Conservation (phyloP, 2,888 invertebrate genomes). For the Ctena decussata region DNA sequence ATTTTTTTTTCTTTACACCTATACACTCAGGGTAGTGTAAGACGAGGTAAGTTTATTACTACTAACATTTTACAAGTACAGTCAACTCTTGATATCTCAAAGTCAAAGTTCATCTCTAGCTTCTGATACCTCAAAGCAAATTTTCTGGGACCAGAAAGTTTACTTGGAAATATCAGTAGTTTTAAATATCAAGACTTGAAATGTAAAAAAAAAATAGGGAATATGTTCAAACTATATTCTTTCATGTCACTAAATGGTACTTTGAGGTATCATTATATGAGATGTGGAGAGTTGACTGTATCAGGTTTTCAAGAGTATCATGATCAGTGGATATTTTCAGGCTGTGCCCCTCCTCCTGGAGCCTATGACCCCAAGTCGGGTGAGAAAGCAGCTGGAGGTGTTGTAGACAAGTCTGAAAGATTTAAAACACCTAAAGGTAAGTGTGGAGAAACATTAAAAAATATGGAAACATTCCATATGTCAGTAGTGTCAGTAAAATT, state of each 20-base stretch:
- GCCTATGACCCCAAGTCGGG: slow-evolving; percentile 74
- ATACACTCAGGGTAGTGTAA: too few relatives aligned
- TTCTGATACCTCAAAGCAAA: too few relatives aligned
- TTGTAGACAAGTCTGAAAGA: slow-evolving; percentile 65
- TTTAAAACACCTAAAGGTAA: slow-evolving; percentile 72
- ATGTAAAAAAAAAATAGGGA: not conserved
- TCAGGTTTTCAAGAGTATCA: not conserved
- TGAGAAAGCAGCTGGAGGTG: slow-evolving; percentile 52
- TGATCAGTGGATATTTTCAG: slow-evolving; percentile 60
- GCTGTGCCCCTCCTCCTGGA: slow-evolving; percentile 79
- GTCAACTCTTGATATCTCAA: too few relatives aligned
- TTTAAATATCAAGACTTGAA: not conserved
- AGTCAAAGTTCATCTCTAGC: too few relatives aligned
- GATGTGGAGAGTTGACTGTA: not conserved
- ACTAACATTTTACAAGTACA: too few relatives aligned
- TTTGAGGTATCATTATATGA: not conserved
- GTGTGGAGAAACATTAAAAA: too few relatives aligned
- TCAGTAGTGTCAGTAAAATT: too few relatives aligned
- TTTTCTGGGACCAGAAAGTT: too few relatives aligned
- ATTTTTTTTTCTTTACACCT: too few relatives aligned
- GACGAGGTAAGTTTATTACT: too few relatives aligned
- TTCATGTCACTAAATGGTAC: not conserved
- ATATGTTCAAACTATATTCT: not conserved
- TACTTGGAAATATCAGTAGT: too few relatives aligned
- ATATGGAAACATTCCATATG: too few relatives aligned